Percentiles rank a stretch among this genome's conserved stretches.
Conservation (phyloP, 1,140 invertebrate genomes). For the Pissodes strobi region DNA sequence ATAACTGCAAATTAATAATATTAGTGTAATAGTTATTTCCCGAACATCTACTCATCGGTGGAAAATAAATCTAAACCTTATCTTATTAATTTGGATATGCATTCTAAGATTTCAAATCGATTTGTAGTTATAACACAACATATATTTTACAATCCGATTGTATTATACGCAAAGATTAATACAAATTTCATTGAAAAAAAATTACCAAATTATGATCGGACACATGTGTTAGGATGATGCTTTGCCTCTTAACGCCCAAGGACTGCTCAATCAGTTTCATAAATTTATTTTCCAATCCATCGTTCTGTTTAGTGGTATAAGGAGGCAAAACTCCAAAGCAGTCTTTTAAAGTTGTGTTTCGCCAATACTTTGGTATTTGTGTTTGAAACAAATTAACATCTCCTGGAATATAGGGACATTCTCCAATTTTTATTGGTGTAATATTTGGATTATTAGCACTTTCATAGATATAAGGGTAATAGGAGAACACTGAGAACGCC, state of each 20-base stretch:
- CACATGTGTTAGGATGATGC: background rate
- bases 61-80: too few relatives aligned
- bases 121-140: too few relatives aligned
- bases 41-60: too few relatives aligned
- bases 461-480: conserved; percentile 16
- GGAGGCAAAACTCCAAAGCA: conserved; percentile 1
- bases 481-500: conserved; percentile 5
- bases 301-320: background rate
- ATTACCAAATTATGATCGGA: background rate
- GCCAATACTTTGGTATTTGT: conserved; percentile 4
- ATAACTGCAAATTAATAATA: too few relatives aligned
- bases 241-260: background rate
- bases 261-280: background rate
- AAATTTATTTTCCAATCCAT: conserved; percentile 22
- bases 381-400: background rate
- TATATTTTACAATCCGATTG: too few relatives aligned
- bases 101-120: too few relatives aligned
- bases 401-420: background rate
- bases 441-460: conserved; percentile 11
- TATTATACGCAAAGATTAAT: too few relatives aligned
- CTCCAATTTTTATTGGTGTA: conserved; percentile 9
- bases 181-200: too few relatives aligned
- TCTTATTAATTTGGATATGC: too few relatives aligned
- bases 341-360: conserved; percentile 20
- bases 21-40: too few relatives aligned